Evolutionary conservation across 2,113 vertebrate genomes (phyloP).

Genomic region (Podilymbus podiceps): DNA sequence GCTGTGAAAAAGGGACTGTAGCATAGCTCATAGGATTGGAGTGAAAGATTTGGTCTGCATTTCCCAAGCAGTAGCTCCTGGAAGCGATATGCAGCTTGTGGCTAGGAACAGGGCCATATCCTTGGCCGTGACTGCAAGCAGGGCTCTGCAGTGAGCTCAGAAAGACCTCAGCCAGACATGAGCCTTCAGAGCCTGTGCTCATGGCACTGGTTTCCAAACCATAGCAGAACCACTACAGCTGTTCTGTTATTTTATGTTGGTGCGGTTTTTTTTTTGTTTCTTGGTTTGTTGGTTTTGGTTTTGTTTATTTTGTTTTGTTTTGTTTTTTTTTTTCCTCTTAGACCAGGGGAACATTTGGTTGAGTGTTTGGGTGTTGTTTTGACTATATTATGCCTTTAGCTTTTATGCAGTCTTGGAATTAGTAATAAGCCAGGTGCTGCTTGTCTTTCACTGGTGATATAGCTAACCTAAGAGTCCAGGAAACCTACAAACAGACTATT

Average conservation of each 20-base stretch:
- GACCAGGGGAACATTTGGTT: not conserved
- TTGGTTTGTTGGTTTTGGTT: not conserved
- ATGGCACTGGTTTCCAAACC: not conserved
- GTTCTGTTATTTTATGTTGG: not conserved
- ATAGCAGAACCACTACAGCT: not conserved
- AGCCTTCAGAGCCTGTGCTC: not conserved
- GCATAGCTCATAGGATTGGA: not conserved
- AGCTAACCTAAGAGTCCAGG: not conserved
- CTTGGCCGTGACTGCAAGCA: not conserved
- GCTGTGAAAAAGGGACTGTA: not conserved
- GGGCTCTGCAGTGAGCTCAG: not conserved
- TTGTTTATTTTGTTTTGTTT: too few species aligned
- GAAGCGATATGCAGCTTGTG: not conserved
- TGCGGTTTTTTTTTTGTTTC: not conserved
- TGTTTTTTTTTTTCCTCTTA: not conserved
- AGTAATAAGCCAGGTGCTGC: not conserved
- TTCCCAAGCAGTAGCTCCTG: conserved; percentile 44
- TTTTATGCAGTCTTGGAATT: not conserved
- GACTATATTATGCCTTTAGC: not conserved
- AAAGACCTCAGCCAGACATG: not conserved
- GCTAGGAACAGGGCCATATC: conserved; percentile 18
- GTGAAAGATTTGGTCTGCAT: not conserved
- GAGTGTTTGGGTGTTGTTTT: not conserved
- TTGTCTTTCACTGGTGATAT: not conserved
- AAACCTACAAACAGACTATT: not conserved